Conservation (phyloP, 2,888 invertebrate genomes). For the Deilephila elpenor region DNA sequence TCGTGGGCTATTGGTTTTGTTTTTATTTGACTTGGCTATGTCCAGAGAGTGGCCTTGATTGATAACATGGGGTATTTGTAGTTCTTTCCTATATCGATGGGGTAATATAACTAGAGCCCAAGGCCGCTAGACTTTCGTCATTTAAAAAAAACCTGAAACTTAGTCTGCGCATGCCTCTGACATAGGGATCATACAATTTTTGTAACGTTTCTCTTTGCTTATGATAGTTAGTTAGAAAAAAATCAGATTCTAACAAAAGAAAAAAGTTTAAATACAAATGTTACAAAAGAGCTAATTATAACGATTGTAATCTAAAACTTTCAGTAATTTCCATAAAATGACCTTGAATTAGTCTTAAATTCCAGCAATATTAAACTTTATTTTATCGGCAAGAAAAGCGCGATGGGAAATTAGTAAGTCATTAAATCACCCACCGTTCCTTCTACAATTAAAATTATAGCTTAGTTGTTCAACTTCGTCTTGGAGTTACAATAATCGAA, state of each 20-base stretch:
- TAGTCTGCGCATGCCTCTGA: too few species aligned
- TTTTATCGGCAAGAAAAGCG: slow-evolving; percentile 1
- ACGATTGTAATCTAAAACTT: background rate
- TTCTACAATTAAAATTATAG: slow-evolving; percentile 15
- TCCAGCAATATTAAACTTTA: background rate
- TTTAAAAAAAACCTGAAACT: too few species aligned
- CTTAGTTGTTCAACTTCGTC: slow-evolving; percentile 7
- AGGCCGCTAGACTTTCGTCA: too few species aligned
- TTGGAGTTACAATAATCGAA: slow-evolving; percentile 8
- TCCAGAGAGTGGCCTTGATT: too few species aligned
- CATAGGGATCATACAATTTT: too few species aligned
- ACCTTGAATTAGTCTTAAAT: background rate
- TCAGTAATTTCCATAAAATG: background rate
- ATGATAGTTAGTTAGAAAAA: too few species aligned
- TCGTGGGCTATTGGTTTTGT: background rate
- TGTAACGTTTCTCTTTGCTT: too few species aligned
- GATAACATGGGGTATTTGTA: too few species aligned
- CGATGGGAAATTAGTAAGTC: slow-evolving; percentile 20
- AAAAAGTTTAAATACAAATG: background rate
- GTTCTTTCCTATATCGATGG: background rate
- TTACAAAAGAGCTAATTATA: background rate
- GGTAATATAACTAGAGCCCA: background rate
- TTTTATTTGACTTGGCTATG: too few species aligned
- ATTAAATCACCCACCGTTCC: slow-evolving; percentile 21
- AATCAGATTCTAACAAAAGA: background rate